Evolutionary conservation across 2,888 invertebrate species (phyloP).

Genomic region (Salticus scenicus): DNA sequence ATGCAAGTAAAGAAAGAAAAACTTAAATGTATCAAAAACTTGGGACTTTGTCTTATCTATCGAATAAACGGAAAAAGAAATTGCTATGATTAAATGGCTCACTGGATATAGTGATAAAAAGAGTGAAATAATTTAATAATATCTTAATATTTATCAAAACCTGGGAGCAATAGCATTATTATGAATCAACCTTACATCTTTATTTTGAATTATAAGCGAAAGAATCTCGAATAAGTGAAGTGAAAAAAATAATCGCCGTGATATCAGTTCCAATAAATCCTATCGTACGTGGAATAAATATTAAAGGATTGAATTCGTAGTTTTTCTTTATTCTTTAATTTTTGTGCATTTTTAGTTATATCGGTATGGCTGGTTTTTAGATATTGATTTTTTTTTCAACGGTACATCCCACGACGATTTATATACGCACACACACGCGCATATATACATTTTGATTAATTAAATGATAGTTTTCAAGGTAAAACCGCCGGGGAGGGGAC

Average conservation of each 20-base stretch:
- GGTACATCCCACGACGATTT: neutral
- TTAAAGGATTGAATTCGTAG: neutral
- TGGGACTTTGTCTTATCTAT: neutral
- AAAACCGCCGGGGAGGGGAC: too few relatives aligned
- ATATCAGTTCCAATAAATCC: conserved; percentile 4
- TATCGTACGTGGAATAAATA: neutral
- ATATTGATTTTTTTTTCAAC: conserved; percentile 9
- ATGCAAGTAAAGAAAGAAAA: too few relatives aligned
- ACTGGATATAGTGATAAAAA: neutral
- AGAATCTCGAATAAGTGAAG: neutral
- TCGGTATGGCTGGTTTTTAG: neutral
- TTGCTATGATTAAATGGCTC: neutral
- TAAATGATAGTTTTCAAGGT: too few relatives aligned
- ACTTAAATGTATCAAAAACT: neutral
- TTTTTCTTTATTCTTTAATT: neutral
- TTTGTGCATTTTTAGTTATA: neutral
- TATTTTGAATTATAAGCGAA: conserved; percentile 8
- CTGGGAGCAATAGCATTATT: neutral
- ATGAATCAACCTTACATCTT: neutral
- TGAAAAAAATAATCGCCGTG: neutral
- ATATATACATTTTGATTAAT: too few relatives aligned
- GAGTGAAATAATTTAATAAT: neutral
- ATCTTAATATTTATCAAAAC: neutral
- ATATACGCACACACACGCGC: too few relatives aligned
- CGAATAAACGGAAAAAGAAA: neutral